Evolutionary conservation across 2,888 invertebrate genomes (phyloP), one percentile per base, ranked within the genome.

Genomic region (Molorchus minor): DNA sequence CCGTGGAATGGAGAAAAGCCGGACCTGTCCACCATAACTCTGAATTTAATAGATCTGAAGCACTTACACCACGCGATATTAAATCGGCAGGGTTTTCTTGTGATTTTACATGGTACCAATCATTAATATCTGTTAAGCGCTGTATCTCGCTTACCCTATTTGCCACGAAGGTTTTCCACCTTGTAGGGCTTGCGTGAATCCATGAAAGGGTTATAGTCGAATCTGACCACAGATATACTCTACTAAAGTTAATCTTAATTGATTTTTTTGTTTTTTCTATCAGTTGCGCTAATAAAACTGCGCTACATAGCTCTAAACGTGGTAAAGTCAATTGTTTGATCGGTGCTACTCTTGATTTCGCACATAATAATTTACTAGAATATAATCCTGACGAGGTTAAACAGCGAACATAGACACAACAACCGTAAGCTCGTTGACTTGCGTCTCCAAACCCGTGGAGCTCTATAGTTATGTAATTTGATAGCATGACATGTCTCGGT

Each of bases 371-470:
- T 7, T 7, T 16, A 51, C 7, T 5, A 10, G 41, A 16, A 41
- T 1, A 20, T 21, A 16, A 1, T 25, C 43, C 56, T 15, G 20
- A 12, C 8, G 40, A 2, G 33, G 5, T 20, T 25, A 20, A 7
- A 19, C 45, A 36, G 17, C 53, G 19, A 5, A 59, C 30, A 55
- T 61, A 65, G 19, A 64, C 35, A 25, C 52, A 51, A 10, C 47
- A 40, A 1, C 52, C 64, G 29, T 56, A 64, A 2, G 54, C 60
- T 17, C 43, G 44, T 44, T 56, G 44, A 7, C 51, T 45, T 5
- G 57, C 51, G 33, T 63, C 60, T 2, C 46, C n/a, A 21, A 61
- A 63, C 1, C 49, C 38, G 33, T 61, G 57, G 10, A 61, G 12
- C 19, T 63, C 54, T 5, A 64, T 43, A 30, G 16, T 8, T 33